Evolutionary conservation across 37 sponge, comb jelly and placozoan genomes (phyloP).

Genomic region (Ephydatia muelleri): DNA sequence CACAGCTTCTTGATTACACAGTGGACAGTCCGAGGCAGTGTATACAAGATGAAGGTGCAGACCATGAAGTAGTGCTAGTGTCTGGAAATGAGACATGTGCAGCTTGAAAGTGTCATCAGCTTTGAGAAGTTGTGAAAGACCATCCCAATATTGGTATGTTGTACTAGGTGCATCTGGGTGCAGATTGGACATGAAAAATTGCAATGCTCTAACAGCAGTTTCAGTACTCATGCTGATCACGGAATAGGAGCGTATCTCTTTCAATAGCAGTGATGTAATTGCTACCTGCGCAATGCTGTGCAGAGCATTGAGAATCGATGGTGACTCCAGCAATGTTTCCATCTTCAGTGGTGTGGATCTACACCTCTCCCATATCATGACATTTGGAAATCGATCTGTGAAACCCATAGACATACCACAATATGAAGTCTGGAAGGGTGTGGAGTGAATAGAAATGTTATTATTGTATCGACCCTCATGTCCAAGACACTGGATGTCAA

Average conservation of each 20-base stretch:
- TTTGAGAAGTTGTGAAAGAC: not conserved
- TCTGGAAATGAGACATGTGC: not conserved
- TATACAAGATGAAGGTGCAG: conserved; percentile 9
- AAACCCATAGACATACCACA: not conserved
- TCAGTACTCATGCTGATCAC: not conserved
- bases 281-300: not conserved
- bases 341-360: not conserved
- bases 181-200: not conserved
- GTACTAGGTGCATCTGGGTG: not conserved
- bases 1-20: not conserved
- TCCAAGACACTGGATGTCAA: conserved; percentile 36
- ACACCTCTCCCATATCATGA: conserved; percentile 20
- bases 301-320: not conserved
- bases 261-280: not conserved
- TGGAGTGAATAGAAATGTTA: too few species aligned
- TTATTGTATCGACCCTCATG: conserved; percentile 6
- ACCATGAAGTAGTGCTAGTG: conserved; percentile 3
- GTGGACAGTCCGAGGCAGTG: not conserved
- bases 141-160: conserved; percentile 2
- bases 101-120: not conserved
- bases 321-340: not conserved
- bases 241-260: not conserved
- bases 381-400: not conserved
- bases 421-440: not conserved
- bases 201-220: not conserved